Conservation (phyloP, 2,113 vertebrate species). For the Cochlearius cochlearius region DNA sequence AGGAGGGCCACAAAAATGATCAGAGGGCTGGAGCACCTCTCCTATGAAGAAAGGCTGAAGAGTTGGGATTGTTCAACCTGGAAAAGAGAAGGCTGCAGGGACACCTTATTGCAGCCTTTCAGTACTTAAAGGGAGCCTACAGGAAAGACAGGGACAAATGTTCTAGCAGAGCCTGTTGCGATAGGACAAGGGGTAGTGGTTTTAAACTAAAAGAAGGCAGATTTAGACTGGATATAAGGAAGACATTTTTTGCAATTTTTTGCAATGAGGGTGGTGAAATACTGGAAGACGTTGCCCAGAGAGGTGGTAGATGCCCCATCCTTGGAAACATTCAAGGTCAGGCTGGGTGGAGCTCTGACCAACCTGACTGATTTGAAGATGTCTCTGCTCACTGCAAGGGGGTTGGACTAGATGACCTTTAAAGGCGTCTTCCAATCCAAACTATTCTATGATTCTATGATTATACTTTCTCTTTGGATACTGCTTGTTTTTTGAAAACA, state of each 20-base stretch:
- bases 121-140: not conserved
- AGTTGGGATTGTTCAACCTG: no score
- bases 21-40: no score
- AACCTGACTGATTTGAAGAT: not conserved
- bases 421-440: not conserved
- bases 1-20: not conserved
- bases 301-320: not conserved
- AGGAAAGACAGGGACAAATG: not conserved
- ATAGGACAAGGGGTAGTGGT: not conserved
- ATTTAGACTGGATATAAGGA: not conserved
- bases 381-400: not conserved
- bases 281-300: not conserved
- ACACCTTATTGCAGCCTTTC: not conserved
- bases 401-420: not conserved
- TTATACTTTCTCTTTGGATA: not conserved
- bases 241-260: not conserved
- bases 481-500: not conserved
- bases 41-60: no score
- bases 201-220: not conserved
- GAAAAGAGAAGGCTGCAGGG: not conserved
- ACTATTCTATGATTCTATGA: not conserved
- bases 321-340: not conserved
- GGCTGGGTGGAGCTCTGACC: not conserved
- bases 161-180: not conserved
- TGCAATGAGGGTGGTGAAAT: not conserved